phyloP scores from a whole-genome alignment of 1,140 invertebrate genomes.

The Zaprionus vittiger region DNA sequence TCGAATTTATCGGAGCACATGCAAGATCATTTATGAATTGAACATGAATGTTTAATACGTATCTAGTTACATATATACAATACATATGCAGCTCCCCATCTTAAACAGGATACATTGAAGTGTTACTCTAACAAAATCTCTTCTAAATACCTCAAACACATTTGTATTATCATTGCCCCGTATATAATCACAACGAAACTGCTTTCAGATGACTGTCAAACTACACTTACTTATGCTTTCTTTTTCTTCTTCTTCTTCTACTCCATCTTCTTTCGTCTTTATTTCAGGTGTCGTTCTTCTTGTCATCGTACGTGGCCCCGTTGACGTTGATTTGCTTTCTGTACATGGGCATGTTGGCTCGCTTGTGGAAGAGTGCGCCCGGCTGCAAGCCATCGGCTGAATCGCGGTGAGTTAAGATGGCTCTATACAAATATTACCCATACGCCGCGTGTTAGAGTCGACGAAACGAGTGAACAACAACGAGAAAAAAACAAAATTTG shows the following conservation, averaged over 20 bases:
- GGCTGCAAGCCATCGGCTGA: slow-evolving; percentile 89
- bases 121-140: too few species aligned
- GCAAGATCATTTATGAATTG: too few species aligned
- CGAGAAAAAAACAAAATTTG: slow-evolving; percentile 1
- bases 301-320: slow-evolving; percentile 94
- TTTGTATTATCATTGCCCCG: too few species aligned
- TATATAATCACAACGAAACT: neutral
- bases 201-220: slow-evolving; percentile 5
- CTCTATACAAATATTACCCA: slow-evolving; percentile 35
- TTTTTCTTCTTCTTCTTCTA: slow-evolving; percentile 2
- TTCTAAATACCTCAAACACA: too few species aligned
- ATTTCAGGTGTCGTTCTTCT: slow-evolving; percentile 91
- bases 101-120: too few species aligned
- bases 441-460: slow-evolving; percentile 27
- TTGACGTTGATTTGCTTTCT: slow-evolving; percentile 94
- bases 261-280: slow-evolving; percentile 86
- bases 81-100: too few species aligned
- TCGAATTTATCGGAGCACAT: too few species aligned
- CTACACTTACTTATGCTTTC: slow-evolving; percentile 6
- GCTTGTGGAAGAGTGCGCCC: slow-evolving; percentile 93
- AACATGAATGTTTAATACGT: too few species aligned
- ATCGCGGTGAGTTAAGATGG: slow-evolving; percentile 78
- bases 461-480: neutral
- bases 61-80: too few species aligned
- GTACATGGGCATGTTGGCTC: slow-evolving; percentile 95